These are phyloP conservation scores for Strigamia transsilvanica DNA, from an alignment of 2,888 invertebrate genomes.

Conservation along the genomic window DNA sequence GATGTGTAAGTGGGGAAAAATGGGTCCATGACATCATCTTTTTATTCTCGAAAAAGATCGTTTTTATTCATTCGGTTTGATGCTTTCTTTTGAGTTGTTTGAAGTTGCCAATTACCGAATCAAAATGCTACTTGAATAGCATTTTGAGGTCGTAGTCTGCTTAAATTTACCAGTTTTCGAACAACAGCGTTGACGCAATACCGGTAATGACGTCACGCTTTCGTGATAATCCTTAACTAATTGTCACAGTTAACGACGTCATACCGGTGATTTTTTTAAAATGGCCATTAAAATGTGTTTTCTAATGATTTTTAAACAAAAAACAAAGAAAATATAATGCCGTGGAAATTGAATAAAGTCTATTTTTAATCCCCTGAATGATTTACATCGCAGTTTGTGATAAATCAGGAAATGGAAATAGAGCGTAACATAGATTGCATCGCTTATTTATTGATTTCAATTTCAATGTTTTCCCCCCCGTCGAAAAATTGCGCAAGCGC, in stretches of 20 bases:
- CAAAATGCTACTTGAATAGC: not conserved
- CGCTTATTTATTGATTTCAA: not conserved
- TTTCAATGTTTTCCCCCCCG: not conserved
- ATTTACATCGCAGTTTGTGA: not conserved
- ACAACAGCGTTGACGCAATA: not conserved
- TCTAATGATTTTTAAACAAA: too few species aligned
- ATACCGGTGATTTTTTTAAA: too few species aligned
- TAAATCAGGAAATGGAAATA: not conserved
- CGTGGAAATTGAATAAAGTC: not conserved
- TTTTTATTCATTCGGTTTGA: too few species aligned
- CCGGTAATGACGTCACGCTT: not conserved
- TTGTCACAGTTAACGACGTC: too few species aligned
- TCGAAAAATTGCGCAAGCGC: not conserved
- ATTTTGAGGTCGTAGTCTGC: not conserved
- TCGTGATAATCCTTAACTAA: not conserved
- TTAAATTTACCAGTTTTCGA: not conserved
- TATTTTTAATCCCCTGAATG: not conserved
- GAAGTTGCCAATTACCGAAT: not conserved
- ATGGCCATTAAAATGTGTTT: too few species aligned
- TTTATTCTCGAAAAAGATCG: too few species aligned
- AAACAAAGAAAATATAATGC: not conserved
- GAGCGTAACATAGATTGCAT: not conserved
- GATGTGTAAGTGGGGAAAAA: not conserved
- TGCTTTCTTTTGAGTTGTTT: not conserved
- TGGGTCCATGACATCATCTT: not conserved